Evolutionary conservation across 2,797 vertebrate species (phyloP), one percentile per base, ranked within the genome.

Genomic region (Tarsius wallacei): DNA sequence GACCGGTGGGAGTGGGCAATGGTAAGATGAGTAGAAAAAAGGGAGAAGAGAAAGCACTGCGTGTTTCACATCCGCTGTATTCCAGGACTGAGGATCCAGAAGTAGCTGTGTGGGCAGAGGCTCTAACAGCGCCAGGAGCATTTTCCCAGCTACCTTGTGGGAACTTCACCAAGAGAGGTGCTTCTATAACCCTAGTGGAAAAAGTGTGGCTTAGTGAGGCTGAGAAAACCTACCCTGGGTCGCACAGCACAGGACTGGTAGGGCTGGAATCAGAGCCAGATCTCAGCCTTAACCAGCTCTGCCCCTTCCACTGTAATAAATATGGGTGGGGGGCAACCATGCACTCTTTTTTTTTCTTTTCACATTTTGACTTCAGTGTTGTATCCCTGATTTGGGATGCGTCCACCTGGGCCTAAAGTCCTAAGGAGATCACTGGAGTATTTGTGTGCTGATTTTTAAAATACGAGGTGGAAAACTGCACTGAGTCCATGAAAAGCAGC

Each of bases 371-470:
- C 94, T 70, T 86, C 68, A 70, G 64, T 24, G 31, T 42, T 76
- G 68, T 63, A 76, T 19, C n/a, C 64, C 31, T 21, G 76, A 95
- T 61, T 87, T 66, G 55, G 64, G 94, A 64, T 42, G 85, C 80
- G 74, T 91, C 92, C 59, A 96, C 81, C 84, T 70, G 36, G 84
- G 91, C 47, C 47, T 90, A 86, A 95, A 3, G 53, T 95, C 61
- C 63, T 49, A 70, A 57, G 2, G 0, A 94, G 88, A 85, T 70
- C 81, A 68, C 8, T 63, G 36, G 63, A 83, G 88, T 68, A 80
- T 42, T 13, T 61, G 68, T 61, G 53, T 61, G 71, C 80, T 86
- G 96, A 80, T 80, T 93, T 95, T 78, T 57, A 89, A 96, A 96
- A 74, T 80, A 81, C 2, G 6, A 94, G 83, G n/a, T 70, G 70